Conservation (phyloP, 2,888 invertebrate species). For the Eilema caniola region DNA sequence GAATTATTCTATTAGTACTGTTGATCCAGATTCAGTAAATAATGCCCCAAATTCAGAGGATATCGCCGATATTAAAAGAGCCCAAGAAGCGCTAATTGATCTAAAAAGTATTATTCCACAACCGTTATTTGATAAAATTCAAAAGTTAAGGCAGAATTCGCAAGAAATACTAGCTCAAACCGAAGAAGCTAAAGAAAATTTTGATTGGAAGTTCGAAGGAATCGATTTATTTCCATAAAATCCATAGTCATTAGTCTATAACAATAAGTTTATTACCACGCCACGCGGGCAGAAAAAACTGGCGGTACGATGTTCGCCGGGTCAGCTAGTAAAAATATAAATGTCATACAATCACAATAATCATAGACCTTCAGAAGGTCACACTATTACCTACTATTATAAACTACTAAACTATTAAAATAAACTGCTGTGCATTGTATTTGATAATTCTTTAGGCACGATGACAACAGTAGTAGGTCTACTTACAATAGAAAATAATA, state of each 20-base stretch:
- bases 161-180: conserved; percentile 34
- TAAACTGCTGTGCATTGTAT: too few relatives aligned
- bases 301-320: too few relatives aligned
- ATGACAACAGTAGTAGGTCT: too few relatives aligned
- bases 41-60: conserved; percentile 49
- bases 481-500: too few relatives aligned
- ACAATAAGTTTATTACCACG: too few relatives aligned
- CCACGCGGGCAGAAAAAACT: too few relatives aligned
- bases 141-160: conserved; percentile 26
- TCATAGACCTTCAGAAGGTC: too few relatives aligned
- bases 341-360: too few relatives aligned
- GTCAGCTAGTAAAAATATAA: too few relatives aligned
- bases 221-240: neutral
- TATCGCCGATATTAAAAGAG: conserved; percentile 29
- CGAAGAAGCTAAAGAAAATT: conserved; percentile 22
- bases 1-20: conserved; percentile 33
- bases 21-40: conserved; percentile 31
- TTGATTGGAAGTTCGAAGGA: neutral
- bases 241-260: neutral
- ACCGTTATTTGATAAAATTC: conserved; percentile 31
- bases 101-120: conserved; percentile 37
- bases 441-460: too few relatives aligned
- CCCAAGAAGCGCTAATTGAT: conserved; percentile 38
- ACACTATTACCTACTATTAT: too few relatives aligned
- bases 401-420: too few relatives aligned